Evolutionary conservation across 1,140 invertebrate species (phyloP).

Genomic region (Drosophila lini): DNA sequence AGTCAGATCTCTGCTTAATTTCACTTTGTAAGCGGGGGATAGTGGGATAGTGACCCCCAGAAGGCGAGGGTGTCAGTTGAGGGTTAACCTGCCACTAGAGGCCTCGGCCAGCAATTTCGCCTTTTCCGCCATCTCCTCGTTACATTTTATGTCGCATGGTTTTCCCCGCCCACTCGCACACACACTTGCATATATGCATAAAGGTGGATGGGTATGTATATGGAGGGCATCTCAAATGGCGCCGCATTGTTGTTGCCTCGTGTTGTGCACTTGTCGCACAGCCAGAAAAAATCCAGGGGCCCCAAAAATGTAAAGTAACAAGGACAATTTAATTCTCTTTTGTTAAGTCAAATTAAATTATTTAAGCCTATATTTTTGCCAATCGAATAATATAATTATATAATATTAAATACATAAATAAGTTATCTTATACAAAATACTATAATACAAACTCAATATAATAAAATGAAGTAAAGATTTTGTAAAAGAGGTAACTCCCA

Average conservation of each 20-base stretch:
- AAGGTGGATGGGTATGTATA: constrained; percentile 23
- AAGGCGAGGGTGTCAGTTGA: constrained; percentile 5
- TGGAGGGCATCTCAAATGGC: constrained; percentile 63
- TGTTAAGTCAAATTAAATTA: neutral
- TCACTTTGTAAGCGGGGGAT: constrained; percentile 20
- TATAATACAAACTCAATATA: neutral
- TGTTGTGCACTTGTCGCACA: constrained; percentile 58
- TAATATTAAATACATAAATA: neutral
- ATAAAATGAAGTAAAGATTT: neutral
- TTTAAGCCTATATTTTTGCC: neutral
- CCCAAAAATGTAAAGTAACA: neutral
- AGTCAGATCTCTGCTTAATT: constrained; percentile 15
- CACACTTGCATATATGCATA: constrained; percentile 56
- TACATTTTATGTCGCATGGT: constrained; percentile 60
- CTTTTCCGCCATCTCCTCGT: constrained; percentile 34
- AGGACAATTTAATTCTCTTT: neutral
- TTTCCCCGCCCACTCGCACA: constrained; percentile 25
- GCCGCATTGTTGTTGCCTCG: constrained; percentile 52
- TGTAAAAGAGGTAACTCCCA: neutral
- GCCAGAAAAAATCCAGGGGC: constrained; percentile 5
- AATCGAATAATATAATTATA: neutral
- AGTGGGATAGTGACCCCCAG: constrained; percentile 13
- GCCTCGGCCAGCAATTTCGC: constrained; percentile 25
- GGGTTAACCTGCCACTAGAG: constrained; percentile 27
- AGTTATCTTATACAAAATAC: neutral